A percentile compares a stretch with the other conserved stretches of the same genome.
These are phyloP conservation scores for Pissodes strobi DNA, from an alignment of 1,140 invertebrate genomes.

Conservation along the genomic window DNA sequence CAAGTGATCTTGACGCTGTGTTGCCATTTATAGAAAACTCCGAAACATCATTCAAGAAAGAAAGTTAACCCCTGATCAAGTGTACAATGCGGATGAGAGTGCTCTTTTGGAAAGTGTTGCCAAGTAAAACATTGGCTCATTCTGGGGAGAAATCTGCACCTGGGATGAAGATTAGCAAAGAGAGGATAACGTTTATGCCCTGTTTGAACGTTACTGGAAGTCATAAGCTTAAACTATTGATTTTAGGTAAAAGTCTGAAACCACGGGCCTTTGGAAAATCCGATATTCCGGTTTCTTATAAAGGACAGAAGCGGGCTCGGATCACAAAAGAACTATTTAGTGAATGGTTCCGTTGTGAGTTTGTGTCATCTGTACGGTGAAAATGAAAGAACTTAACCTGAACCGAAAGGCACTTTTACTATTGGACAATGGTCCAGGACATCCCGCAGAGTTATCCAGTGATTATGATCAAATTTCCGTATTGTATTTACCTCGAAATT, in stretches of 20 bases:
- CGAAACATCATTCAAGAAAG: slow-evolving; percentile 13
- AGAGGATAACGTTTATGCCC: slow-evolving; percentile 49
- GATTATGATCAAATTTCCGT: not conserved
- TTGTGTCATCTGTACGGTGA: slow-evolving; percentile 24
- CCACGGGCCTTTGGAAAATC: slow-evolving; percentile 42
- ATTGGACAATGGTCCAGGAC: slow-evolving; percentile 46
- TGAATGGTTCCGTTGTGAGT: slow-evolving; percentile 25
- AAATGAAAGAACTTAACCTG: slow-evolving; percentile 18
- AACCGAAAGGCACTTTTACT: slow-evolving; percentile 38
- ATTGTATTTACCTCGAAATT: too few species aligned
- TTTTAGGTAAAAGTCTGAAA: slow-evolving; percentile 38
- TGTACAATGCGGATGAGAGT: slow-evolving; percentile 36
- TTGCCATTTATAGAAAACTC: slow-evolving; percentile 18
- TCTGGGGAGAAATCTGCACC: slow-evolving; percentile 23
- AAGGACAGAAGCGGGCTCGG: slow-evolving; percentile 16
- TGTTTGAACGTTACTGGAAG: slow-evolving; percentile 52
- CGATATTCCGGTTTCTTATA: too few species aligned
- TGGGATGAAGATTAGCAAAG: slow-evolving; percentile 36
- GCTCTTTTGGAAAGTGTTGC: slow-evolving; percentile 18
- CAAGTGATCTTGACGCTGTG: slow-evolving; percentile 38
- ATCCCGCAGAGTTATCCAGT: slow-evolving; percentile 23
- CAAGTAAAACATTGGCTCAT: slow-evolving; percentile 15
- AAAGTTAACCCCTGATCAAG: slow-evolving; percentile 20
- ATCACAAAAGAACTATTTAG: slow-evolving; percentile 20
- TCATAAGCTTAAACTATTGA: slow-evolving; percentile 49